Evolutionary conservation across 2,797 vertebrate genomes (phyloP).

Genomic region (Saxicola maurus): DNA sequence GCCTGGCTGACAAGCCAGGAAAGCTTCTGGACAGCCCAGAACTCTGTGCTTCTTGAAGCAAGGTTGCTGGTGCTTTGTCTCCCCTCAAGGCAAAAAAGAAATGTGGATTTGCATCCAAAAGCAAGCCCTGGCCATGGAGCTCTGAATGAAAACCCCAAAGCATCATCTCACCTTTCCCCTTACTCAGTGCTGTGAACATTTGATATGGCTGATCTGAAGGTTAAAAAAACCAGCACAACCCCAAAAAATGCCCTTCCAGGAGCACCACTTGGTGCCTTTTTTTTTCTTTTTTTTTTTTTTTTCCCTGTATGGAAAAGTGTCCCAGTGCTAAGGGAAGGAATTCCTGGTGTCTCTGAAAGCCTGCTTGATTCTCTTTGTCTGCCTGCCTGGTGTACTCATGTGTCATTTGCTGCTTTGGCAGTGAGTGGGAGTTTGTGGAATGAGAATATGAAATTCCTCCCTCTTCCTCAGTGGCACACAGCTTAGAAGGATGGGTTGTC

Average conservation of each 20-base stretch:
- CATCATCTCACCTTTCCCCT: neutral
- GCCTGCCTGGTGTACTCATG: neutral
- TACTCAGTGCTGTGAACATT: accelerated
- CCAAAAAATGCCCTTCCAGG: accelerated
- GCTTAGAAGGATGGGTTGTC: neutral
- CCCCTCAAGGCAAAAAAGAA: neutral
- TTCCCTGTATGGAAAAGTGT: neutral
- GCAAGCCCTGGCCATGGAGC: accelerated
- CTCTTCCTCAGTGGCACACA: neutral
- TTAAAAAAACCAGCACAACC: neutral
- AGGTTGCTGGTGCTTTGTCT: neutral
- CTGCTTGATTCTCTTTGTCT: neutral
- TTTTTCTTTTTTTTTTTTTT: too few relatives aligned
- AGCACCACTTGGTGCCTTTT: neutral
- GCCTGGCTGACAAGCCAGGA: neutral
- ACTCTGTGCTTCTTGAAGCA: neutral
- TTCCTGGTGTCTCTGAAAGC: neutral
- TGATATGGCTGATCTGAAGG: neutral
- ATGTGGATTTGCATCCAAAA: neutral
- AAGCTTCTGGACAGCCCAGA: neutral
- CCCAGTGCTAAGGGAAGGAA: neutral
- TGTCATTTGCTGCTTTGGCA: slow-evolving; percentile 14
- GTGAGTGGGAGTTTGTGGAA: neutral
- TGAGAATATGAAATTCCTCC: neutral
- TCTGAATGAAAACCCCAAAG: neutral